Base-by-base conservation (phyloP, 2,888 invertebrate species). In the Hirudinaria manillensis region DNA sequence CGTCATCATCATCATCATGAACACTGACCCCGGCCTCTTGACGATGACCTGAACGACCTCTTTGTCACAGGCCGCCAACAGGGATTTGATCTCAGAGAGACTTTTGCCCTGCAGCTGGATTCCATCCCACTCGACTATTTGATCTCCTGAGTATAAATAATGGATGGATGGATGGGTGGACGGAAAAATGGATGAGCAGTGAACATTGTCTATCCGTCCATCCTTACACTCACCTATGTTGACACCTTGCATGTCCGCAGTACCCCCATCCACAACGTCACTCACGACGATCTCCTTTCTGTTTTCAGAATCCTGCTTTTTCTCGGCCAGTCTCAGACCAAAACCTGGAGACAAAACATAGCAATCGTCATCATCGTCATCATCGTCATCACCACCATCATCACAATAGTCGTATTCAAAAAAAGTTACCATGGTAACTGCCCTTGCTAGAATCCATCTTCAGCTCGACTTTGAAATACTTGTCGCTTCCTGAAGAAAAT, bases 241-340 rank as follows among this genome's bases (percentile, higher is more conserved):
- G 78, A 95, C 88, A 73, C 91, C 92, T 83, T 93, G 90, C 85
- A 94, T 93, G 76, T 82, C 82, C 0, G 95, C 95, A 36, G 93
- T 92, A 45, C 95, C 94, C 67, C 93, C 93, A 19, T 92, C 92
- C 78, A 93, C 92, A 3, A 93, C 93, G 91, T 93, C 78, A 27
- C 82, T 81, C 51, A 84, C 83, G 84, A 92, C 92, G 70, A 94
- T 94, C 85, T 93, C 93, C 79, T 93, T 90, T 55, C 91, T 90
- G 6, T 93, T 93, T 85, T 93, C 93, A 45, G 90, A 88, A 76
- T 91, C 92, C 45, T 91, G 90, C 86, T 94, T 94, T 38, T 95
- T 95, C 27, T 94, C 95, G 68, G 94, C 93, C 36, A 95, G 93
- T 78, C 94, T 89, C 93, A 96, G 93, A 51, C 95, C 95, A 83